Conservation (phyloP, 2,888 invertebrate species). For the Hylaea fasciaria region DNA sequence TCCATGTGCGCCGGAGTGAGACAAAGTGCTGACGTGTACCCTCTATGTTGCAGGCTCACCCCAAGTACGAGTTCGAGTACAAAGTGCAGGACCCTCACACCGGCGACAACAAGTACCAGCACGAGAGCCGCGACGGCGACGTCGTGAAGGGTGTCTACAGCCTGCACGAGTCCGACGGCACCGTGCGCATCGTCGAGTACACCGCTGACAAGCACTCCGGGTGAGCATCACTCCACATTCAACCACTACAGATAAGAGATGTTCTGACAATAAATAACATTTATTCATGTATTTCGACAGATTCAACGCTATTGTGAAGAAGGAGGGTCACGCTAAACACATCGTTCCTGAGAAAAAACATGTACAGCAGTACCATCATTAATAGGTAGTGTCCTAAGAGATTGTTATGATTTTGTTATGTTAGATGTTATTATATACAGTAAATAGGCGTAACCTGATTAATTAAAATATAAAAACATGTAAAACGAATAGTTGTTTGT, state of each 20-base stretch:
- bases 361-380: constrained; percentile 18
- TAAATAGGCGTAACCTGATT: no score
- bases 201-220: constrained; percentile 65
- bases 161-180: constrained; percentile 72
- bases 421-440: neutral
- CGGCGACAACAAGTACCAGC: constrained; percentile 82
- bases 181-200: constrained; percentile 73
- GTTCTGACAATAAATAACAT: constrained; percentile 8
- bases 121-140: constrained; percentile 82
- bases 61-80: constrained; percentile 70
- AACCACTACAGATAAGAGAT: neutral
- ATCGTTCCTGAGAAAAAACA: constrained; percentile 42
- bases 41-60: constrained; percentile 67
- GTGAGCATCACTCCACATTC: neutral
- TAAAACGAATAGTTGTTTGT: no score
- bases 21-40: constrained; percentile 1
- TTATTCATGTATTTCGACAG: constrained; percentile 33
- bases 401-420: neutral
- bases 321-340: constrained; percentile 46
- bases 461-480: no score
- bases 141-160: constrained; percentile 84
- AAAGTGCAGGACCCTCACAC: constrained; percentile 81
- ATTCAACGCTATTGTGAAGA: constrained; percentile 49
- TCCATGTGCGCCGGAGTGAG: neutral
- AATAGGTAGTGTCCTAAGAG: constrained; percentile 1